Base-by-base conservation (phyloP, 2,797 vertebrate species). In the Hydrophis major region DNA sequence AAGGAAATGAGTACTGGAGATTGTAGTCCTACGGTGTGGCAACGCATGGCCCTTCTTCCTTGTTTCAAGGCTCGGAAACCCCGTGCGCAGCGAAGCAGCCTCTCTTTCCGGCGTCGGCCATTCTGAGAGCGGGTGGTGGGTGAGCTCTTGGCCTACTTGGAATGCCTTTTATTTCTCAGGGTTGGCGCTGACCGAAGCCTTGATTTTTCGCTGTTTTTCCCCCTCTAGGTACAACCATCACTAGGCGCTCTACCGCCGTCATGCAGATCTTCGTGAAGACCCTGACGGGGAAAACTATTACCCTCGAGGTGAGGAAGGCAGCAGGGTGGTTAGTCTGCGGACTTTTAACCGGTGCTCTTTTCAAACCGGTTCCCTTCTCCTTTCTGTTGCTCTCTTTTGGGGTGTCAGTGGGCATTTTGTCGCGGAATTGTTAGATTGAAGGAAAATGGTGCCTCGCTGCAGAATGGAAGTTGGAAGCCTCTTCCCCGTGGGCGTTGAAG, bases 181-280 rank as follows among this genome's bases (percentile, higher is more conserved):
- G 28, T 28, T 87, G 86, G 0, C 6, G 18, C 2, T 14, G 12
- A 55, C 8, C 3, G 1, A 1, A 4, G 60, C 28, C 55, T 7
- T 37, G 1, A 18, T 11, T 3, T 66, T 20, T 56, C 61, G 2
- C 28, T 57, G 6, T 27, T 0, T n/a, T 53, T 53, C 25, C 0
- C 27, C 1, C 10, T 28, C 28, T 7, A 93, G 89, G 92, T 53
- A 53, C 94, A 98, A 98, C 98, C 98, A 98, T 97, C 95, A 91
- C 93, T 87, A 94, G 96, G 97, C 96, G 94, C 97, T 18, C 32
- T 53, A n/a, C 88, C 87, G 86, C 60, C 94, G 86, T 37, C 95
- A 98, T 98, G 99, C 99, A 99, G 98, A 99, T 99, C 97, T 99
- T 99, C 95, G 99, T 99, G 92, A 99, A 99, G 97, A 99, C 99